These are phyloP conservation scores for Diceros bicornis DNA, from an alignment of 2,797 vertebrate genomes.

Conservation along the genomic window DNA sequence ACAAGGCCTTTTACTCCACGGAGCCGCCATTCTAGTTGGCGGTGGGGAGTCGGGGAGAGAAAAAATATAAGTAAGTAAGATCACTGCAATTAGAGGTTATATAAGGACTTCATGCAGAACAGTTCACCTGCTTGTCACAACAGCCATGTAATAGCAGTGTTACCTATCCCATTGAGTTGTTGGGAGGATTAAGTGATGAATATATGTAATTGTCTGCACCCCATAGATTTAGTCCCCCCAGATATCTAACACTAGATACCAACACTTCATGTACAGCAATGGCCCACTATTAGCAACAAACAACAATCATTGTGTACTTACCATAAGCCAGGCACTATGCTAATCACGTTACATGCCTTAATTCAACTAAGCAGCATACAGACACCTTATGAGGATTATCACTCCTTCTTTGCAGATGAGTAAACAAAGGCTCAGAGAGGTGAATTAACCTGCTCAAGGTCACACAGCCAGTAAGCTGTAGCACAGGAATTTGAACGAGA, in stretches of 20 bases:
- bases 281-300: background rate
- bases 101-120: background rate
- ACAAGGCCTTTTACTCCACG: background rate
- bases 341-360: background rate
- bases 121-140: background rate
- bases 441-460: background rate
- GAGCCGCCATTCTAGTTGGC: background rate
- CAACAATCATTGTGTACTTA: background rate
- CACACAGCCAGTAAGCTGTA: background rate
- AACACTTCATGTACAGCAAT: background rate
- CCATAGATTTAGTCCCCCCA: background rate
- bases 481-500: background rate
- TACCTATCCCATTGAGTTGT: background rate
- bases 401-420: constrained; percentile 11
- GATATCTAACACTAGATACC: background rate
- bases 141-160: accelerated
- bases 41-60: too few species aligned
- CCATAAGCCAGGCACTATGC: background rate
- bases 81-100: background rate
- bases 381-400: background rate
- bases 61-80: background rate
- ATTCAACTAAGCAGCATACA: background rate
- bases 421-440: constrained; percentile 32
- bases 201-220: background rate
- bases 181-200: background rate